Evolutionary conservation across 2,113 vertebrate genomes (phyloP), one percentile per base, ranked within the genome.

Genomic region (Mormyrus lacerda): DNA sequence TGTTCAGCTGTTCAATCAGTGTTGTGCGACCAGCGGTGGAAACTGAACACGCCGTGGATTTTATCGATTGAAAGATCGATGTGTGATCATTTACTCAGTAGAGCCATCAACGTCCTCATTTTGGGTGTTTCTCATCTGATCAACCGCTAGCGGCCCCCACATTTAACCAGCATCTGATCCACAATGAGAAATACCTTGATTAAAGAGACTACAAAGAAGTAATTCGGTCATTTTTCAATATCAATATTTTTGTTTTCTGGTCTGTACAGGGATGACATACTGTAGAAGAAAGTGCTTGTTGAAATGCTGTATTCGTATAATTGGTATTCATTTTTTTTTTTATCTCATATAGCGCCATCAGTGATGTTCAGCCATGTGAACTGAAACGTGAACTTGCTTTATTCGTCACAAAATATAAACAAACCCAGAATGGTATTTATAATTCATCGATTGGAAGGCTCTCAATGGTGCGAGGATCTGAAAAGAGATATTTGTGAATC

Each of bases 21-120:
- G 31, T 10, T 61, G 31, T 58, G 51, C 7, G 4, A 27, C 5
- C 86, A 61, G 51, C 1, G 31, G 31, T 35, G 50, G 48, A 87
- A 55, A 87, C 11, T 39, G 48, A 87, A 39, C 85, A 65, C 45
- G 35, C 19, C 8, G 39, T 21, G 24, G 31, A 39, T 65, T 87
- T 61, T 42, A 87, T 87, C 21, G 87, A 87, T 65, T 65, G 27
- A 65, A 44, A 31, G 31, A 87, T 87, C 87, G 3, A 65, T 87
- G 21, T 65, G 55, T n/a, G 87, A 87, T 87, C 87, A 45, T 87
- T 87, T 87, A 31, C 55, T 87, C 19, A 24, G 87, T 87, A 53
- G 55, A 24, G 19, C 51, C 53, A n/a, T 65, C 39, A 10, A 55
- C 24, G 42, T 42, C 24, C 87, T 44, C 15, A 7, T 42, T 79